Evolutionary conservation across 2,113 vertebrate species (phyloP).

Genomic region (Anhinga rufa): DNA sequence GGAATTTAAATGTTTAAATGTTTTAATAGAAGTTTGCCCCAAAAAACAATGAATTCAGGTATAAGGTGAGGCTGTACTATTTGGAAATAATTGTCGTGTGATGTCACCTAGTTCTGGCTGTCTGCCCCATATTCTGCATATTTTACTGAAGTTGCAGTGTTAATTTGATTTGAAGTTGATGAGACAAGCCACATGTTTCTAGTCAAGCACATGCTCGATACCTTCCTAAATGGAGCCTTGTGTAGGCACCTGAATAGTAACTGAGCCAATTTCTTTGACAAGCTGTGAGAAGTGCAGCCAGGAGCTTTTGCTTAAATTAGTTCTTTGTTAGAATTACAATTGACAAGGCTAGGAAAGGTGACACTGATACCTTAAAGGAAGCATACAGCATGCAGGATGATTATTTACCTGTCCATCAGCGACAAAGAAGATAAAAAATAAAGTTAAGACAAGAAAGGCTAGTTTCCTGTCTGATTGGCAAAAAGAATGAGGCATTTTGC

Average conservation of each 20-base stretch:
- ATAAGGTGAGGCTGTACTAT: neutral
- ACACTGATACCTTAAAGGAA: neutral
- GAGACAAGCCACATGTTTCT: neutral
- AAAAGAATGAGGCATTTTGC: neutral
- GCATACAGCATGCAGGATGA: neutral
- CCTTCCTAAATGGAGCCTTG: neutral
- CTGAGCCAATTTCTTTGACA: constrained; percentile 2
- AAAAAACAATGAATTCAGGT: neutral
- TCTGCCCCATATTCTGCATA: neutral
- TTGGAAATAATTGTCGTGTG: neutral
- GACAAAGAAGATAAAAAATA: neutral
- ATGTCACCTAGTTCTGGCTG: neutral
- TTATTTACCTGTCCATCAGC: neutral
- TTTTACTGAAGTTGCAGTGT: neutral
- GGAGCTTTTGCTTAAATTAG: neutral
- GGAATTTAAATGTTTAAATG: neutral
- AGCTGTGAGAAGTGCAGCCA: neutral
- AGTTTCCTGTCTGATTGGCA: neutral
- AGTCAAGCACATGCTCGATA: neutral
- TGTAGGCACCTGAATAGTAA: neutral
- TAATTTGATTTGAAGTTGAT: neutral
- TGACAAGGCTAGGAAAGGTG: neutral
- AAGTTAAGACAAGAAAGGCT: neutral
- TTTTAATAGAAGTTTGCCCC: neutral
- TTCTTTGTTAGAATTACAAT: neutral